These are phyloP conservation scores for Uria aalge DNA, from an alignment of 2,113 vertebrate genomes.

Conservation along the genomic window DNA sequence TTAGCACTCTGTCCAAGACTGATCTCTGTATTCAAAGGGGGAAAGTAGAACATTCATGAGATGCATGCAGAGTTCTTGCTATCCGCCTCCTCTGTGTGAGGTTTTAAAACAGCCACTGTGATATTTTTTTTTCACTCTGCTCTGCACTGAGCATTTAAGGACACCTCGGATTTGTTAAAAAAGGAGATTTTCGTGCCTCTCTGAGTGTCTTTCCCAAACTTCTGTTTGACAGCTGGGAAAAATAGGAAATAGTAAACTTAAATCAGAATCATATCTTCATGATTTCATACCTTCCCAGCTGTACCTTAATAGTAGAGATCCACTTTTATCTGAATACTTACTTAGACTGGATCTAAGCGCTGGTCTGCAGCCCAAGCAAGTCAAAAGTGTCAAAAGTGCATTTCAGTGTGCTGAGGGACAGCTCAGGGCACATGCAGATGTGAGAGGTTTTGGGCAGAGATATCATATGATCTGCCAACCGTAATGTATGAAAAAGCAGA, in stretches of 20 bases:
- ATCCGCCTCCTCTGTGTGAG: slow-evolving; percentile 62
- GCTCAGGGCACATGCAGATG: too few species aligned
- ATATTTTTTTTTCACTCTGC: slow-evolving; percentile 24
- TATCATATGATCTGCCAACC: background rate
- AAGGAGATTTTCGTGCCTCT: slow-evolving; percentile 46
- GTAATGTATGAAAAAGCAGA: rapidly evolving
- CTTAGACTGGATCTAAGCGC: background rate
- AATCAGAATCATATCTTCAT: slow-evolving; percentile 46
- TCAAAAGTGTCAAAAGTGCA: background rate
- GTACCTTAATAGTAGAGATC: background rate
- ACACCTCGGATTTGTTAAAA: slow-evolving; percentile 62
- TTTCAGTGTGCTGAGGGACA: background rate
- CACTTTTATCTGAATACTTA: slow-evolving; percentile 14
- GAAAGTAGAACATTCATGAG: slow-evolving; percentile 94
- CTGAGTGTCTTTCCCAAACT: slow-evolving; percentile 65
- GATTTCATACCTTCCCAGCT: background rate
- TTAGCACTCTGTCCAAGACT: slow-evolving; percentile 81
- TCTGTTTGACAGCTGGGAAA: slow-evolving; percentile 55
- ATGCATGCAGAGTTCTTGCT: slow-evolving; percentile 89
- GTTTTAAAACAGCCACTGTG: slow-evolving; percentile 60
- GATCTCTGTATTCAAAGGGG: slow-evolving; percentile 90
- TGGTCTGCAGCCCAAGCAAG: background rate
- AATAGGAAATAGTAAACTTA: slow-evolving; percentile 62
- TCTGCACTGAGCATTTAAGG: slow-evolving; percentile 64
- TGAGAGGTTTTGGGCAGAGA: background rate